Base-by-base conservation (phyloP, 2,113 vertebrate genomes). In the Erpornis zantholeuca region DNA sequence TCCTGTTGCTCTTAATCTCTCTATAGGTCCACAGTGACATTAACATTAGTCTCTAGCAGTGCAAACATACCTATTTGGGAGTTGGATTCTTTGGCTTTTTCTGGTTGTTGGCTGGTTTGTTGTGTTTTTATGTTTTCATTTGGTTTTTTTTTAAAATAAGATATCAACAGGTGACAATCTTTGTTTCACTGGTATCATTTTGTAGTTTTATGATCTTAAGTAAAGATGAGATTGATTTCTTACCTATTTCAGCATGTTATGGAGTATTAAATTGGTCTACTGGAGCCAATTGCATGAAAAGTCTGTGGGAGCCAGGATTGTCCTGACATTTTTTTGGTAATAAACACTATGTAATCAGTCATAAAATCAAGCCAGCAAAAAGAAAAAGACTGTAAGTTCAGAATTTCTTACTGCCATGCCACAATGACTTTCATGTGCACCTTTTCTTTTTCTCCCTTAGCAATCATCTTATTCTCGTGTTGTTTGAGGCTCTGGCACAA, bases 21-120 rank as follows among this genome's bases (percentile, higher is more conserved):
- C 16, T 61, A 3, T 10, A 53, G n/a, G 16, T 35, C 31, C 20
- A 21, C 17, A n/a, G 15, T 53, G 40, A 31, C 24, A 31, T 7
- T 29, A 17, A 33, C 6, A 20, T 72, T 35, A 36, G 17, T 75
- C 54, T 94, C 13, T 63, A 53, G 40, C 24, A 54, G 8, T 33
- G 2, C 2, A 75, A n/a, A 44, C 18, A 24, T 45, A 54, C 3
- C 4, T 70, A 0, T 21, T 27, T 21, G 3, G 12, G 25, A 4
- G 3, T 9, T 45, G 3, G 0, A 45, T 69, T 28, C 21, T 36
- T 52, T 44, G 42, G 16, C 42, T 44, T 17, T 44, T 44, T 44
- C 17, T 17, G 13, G 42, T 42, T 42, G 10, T 49, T 14, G 7
- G 8, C 5, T 28, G 44, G 3, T 33, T 49, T 13, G 35, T 42